Conservation (phyloP, 2,888 invertebrate genomes). For the Allophyes oxyacanthae region DNA sequence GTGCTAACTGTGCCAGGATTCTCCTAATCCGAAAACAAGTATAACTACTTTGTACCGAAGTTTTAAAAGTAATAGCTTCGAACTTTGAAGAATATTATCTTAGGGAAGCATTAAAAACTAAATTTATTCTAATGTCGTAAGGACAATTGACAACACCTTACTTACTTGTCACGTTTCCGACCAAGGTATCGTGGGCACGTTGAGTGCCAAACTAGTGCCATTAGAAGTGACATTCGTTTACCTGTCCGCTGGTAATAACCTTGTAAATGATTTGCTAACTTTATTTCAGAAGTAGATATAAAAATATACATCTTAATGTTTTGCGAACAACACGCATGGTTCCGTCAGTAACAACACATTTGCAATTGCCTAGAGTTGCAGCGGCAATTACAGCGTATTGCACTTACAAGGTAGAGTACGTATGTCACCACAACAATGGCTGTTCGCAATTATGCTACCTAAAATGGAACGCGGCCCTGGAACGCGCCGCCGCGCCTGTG, state of each 20-base stretch:
- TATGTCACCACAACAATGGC: conserved; percentile 70
- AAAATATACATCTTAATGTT: too few species aligned
- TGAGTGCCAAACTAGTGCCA: conserved; percentile 38
- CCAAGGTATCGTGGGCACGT: conserved; percentile 29
- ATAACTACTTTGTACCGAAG: too few species aligned
- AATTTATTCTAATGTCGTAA: conserved; percentile 24
- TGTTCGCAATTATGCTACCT: too few species aligned
- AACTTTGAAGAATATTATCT: conserved; percentile 2
- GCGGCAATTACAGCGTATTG: conserved; percentile 45
- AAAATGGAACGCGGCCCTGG: too few species aligned
- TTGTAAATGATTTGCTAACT: conserved; percentile 21
- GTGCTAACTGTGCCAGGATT: too few species aligned
- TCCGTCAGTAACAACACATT: conserved; percentile 16
- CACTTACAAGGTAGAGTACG: conserved; percentile 42
- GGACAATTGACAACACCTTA: conserved; percentile 26
- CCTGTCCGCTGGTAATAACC: conserved; percentile 22
- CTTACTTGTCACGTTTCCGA: conserved; percentile 28
- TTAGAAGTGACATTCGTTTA: conserved; percentile 12
- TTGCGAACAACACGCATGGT: too few species aligned
- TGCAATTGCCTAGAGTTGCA: conserved; percentile 21
- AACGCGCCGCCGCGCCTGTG: too few species aligned
- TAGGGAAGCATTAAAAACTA: conserved; percentile 18
- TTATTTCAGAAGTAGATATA: conserved; percentile 2
- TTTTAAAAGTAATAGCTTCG: background rate
- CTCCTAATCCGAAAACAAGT: too few species aligned